Conservation (phyloP, 2,797 vertebrate genomes). For the Hydrolagus colliei region DNA sequence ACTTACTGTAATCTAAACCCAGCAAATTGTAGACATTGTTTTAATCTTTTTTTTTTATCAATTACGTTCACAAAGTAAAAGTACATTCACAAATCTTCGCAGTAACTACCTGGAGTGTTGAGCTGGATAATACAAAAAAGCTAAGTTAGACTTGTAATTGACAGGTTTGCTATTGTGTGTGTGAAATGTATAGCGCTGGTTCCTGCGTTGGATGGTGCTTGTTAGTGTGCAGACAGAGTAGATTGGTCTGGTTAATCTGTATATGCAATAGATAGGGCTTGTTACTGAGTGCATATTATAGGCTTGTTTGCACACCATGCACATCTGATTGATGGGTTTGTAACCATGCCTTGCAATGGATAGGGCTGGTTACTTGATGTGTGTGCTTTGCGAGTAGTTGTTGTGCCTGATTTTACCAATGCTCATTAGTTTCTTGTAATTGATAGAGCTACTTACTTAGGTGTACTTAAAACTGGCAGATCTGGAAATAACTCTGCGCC, state of each 20-base stretch:
- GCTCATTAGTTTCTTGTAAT: background rate
- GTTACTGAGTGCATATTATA: background rate
- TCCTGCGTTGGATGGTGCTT: background rate
- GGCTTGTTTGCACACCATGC: background rate
- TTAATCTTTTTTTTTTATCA: background rate
- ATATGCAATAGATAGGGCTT: background rate
- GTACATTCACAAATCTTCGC: no score
- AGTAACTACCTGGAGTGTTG: no score
- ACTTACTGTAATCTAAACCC: constrained; percentile 3
- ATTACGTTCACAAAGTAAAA: no score
- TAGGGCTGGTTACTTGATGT: background rate
- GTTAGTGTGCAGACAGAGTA: background rate
- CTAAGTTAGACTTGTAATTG: background rate
- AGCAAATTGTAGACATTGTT: background rate
- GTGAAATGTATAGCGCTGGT: background rate
- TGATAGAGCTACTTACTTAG: background rate
- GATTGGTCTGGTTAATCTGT: background rate
- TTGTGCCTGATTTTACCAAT: no score
- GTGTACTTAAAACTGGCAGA: no score
- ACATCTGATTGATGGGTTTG: background rate
- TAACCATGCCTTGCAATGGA: background rate
- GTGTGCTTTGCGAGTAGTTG: no score
- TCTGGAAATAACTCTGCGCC: background rate
- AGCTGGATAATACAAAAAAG: no score
- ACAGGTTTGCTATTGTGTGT: background rate